Evolutionary conservation across 2,113 vertebrate genomes (phyloP).

Genomic region (Anolis carolinensis): DNA sequence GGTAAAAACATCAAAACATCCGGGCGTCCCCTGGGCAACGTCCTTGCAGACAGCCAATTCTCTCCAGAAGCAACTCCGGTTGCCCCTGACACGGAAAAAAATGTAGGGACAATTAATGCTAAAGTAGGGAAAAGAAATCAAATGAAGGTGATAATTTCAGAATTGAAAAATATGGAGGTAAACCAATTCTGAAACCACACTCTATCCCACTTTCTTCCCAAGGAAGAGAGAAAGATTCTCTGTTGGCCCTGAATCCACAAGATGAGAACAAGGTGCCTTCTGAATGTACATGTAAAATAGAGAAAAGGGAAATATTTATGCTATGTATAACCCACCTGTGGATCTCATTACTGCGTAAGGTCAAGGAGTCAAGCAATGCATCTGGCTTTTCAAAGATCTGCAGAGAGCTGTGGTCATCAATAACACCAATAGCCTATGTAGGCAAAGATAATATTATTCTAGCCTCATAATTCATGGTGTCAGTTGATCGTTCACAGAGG

Average conservation of each 20-base stretch:
- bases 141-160: not conserved
- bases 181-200: not conserved
- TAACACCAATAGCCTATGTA: conserved; percentile 20
- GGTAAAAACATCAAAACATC: too few relatives aligned
- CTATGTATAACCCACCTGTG: conserved; percentile 12
- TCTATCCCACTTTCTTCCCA: not conserved
- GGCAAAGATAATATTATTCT: conserved; percentile 37
- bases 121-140: conserved; percentile 1
- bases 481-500: not conserved
- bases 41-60: too few relatives aligned
- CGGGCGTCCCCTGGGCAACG: too few relatives aligned
- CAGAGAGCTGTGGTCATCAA: conserved; percentile 15
- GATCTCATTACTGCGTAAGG: conserved; percentile 39
- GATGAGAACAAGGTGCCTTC: not conserved
- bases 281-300: conserved; percentile 32
- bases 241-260: conserved; percentile 1
- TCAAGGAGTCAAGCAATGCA: conserved; percentile 32
- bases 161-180: not conserved
- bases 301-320: conserved; percentile 30
- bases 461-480: conserved; percentile 30
- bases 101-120: not conserved
- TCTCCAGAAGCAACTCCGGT: too few relatives aligned
- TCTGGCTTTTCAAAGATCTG: conserved; percentile 50
- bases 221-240: not conserved
- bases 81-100: too few relatives aligned